Conservation (phyloP, 1,140 invertebrate genomes). For the Trichomalopsis sarcophagae region DNA sequence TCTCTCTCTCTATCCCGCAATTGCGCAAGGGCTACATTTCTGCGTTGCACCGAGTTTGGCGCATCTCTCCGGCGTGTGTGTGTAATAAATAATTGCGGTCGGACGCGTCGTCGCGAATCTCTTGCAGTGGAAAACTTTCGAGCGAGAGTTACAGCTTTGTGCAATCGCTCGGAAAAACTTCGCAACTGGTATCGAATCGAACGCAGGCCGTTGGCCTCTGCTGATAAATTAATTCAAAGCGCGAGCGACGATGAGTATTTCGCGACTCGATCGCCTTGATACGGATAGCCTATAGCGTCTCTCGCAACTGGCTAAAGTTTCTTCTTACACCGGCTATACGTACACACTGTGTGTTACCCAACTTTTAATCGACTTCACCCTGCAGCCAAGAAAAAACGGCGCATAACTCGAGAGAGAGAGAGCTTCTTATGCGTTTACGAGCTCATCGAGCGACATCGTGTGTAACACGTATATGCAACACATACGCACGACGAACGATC, state of each 20-base stretch:
- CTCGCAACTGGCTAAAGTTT: neutral
- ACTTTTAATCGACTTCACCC: neutral
- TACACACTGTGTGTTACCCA: neutral
- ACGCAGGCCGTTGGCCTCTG: neutral
- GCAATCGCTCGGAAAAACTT: conserved; percentile 20
- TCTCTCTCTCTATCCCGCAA: neutral
- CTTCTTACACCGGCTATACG: neutral
- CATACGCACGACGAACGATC: too few species aligned
- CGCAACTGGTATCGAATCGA: neutral
- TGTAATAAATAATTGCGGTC: conserved; percentile 50
- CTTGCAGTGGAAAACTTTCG: neutral
- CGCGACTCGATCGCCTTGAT: conserved; percentile 33
- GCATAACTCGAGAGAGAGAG: too few species aligned
- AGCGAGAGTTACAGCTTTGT: neutral
- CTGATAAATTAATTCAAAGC: conserved; percentile 21
- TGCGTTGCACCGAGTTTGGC: conserved; percentile 4
- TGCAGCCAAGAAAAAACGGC: neutral
- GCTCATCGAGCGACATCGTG: too few species aligned
- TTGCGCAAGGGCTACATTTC: conserved; percentile 1
- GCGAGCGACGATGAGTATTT: conserved; percentile 3
- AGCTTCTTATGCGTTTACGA: too few species aligned
- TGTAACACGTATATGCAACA: too few species aligned
- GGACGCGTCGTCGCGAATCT: neutral
- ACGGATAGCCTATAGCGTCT: neutral
- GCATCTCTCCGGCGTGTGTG: neutral